Evolutionary conservation across 1,140 invertebrate genomes (phyloP).

Genomic region (Venturia canescens): DNA sequence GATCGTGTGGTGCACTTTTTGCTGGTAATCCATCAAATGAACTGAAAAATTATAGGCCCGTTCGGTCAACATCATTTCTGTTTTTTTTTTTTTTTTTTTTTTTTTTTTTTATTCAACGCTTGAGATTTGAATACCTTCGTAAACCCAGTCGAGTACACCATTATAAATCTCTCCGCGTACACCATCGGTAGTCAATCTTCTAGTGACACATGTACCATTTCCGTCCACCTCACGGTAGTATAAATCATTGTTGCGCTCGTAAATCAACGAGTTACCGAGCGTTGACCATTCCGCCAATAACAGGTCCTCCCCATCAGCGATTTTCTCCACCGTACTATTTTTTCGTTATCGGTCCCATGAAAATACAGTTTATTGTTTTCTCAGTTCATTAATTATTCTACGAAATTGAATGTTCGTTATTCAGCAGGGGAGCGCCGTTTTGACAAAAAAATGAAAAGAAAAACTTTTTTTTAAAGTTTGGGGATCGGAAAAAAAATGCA

Average conservation of each 20-base stretch:
- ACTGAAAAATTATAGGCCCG: too few species aligned
- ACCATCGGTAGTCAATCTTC: conserved; percentile 80
- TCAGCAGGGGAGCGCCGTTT: too few species aligned
- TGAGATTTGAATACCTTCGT: conserved; percentile 79
- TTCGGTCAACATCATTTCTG: too few species aligned
- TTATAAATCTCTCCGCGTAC: conserved; percentile 84
- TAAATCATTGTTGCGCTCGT: conserved; percentile 88
- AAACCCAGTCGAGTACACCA: conserved; percentile 87
- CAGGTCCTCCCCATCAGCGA: conserved; percentile 75
- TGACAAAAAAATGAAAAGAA: too few species aligned
- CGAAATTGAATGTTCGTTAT: too few species aligned
- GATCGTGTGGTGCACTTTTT: too few species aligned
- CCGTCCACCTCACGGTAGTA: conserved; percentile 81
- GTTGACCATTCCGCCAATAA: conserved; percentile 81
- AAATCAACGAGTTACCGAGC: conserved; percentile 81
- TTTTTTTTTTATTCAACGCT: background rate
- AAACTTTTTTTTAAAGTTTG: too few species aligned
- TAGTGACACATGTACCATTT: conserved; percentile 34
- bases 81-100: background rate
- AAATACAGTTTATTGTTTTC: conserved; percentile 58
- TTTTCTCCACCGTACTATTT: conserved; percentile 68
- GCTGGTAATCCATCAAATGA: background rate
- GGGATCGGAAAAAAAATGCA: too few species aligned
- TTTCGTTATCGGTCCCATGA: conserved; percentile 35
- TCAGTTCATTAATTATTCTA: too few species aligned